phyloP scores from a whole-genome alignment of 2,797 vertebrate species.

The Tenualosa ilisha region DNA sequence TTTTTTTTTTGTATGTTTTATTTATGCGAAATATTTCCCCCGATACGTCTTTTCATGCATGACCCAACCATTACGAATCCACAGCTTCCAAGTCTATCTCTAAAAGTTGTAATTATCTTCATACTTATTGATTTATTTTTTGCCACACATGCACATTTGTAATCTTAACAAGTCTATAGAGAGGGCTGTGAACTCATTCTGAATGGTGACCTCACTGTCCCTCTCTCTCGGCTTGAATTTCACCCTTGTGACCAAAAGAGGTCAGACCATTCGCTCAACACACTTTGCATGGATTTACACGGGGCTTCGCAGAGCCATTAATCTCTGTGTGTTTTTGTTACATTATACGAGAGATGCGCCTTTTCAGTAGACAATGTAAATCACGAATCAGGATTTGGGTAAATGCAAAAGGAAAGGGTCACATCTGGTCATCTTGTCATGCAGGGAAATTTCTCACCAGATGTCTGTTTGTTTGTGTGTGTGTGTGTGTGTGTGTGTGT shows the following conservation, averaged over 20 bases:
- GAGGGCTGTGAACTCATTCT: slow-evolving; percentile 16
- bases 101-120: slow-evolving; percentile 18
- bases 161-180: background rate
- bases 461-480: slow-evolving; percentile 26
- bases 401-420: slow-evolving; percentile 24
- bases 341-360: background rate
- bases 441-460: background rate
- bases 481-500: too few species aligned
- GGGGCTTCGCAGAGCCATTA: background rate
- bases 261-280: background rate
- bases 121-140: slow-evolving; percentile 20
- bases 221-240: slow-evolving; percentile 41
- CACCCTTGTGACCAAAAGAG: slow-evolving; percentile 51
- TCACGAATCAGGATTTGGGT: slow-evolving; percentile 11
- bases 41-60: slow-evolving; percentile 3
- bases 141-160: slow-evolving; percentile 13
- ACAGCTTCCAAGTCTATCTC: background rate
- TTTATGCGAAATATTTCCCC: slow-evolving; percentile 15
- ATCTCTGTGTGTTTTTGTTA: background rate
- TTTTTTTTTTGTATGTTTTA: slow-evolving; percentile 21
- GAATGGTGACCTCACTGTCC: background rate
- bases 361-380: slow-evolving; percentile 6
- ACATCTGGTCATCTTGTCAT: slow-evolving; percentile 15
- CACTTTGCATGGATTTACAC: slow-evolving; percentile 19
- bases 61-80: background rate